Percentiles rank a stretch among this genome's conserved stretches.
phyloP scores from a whole-genome alignment of 2,797 vertebrate genomes.

The Lates japonicus region DNA sequence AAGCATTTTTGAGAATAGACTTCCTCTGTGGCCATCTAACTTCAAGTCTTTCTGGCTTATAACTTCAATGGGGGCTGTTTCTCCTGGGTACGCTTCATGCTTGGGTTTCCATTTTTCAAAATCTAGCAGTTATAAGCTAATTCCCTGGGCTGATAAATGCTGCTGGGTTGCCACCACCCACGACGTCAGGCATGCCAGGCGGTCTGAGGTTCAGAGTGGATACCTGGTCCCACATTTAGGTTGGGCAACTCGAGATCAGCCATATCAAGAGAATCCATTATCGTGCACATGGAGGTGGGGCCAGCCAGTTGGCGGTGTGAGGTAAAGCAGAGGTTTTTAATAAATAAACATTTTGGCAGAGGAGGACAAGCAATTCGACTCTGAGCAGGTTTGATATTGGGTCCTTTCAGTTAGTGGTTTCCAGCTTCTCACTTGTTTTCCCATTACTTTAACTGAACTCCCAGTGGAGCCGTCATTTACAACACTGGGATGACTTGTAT shows the following conservation, averaged over 20 bases:
- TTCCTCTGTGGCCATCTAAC: slow-evolving; percentile 58
- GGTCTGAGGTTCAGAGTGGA: slow-evolving; percentile 45
- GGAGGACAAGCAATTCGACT: slow-evolving; percentile 51
- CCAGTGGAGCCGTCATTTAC: slow-evolving; percentile 15
- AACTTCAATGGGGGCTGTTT: slow-evolving; percentile 44
- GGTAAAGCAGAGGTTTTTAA: slow-evolving; percentile 45
- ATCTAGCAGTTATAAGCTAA: slow-evolving; percentile 35
- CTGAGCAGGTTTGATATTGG: slow-evolving; percentile 34
- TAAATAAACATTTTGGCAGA: slow-evolving; percentile 58
- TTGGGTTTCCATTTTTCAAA: slow-evolving; percentile 30
- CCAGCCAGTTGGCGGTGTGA: slow-evolving; percentile 22
- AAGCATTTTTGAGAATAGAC: slow-evolving; percentile 48
- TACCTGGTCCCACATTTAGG: slow-evolving; percentile 62
- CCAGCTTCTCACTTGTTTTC: slow-evolving; percentile 29
- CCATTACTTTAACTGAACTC: slow-evolving; percentile 37
- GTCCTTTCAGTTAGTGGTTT: slow-evolving; percentile 40
- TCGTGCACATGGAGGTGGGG: slow-evolving; percentile 46
- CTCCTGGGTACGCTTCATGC: slow-evolving; percentile 39
- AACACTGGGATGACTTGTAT: slow-evolving; percentile 40
- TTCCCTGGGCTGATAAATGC: slow-evolving; percentile 52
- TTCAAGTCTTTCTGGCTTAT: slow-evolving; percentile 37
- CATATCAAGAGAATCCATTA: slow-evolving; percentile 75
- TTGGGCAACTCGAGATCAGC: slow-evolving; percentile 59
- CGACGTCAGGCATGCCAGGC: slow-evolving; percentile 38
- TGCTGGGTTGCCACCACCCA: slow-evolving; percentile 50